These are phyloP conservation scores for Ciconia boyciana DNA, from an alignment of 2,113 vertebrate genomes.

Conservation along the genomic window DNA sequence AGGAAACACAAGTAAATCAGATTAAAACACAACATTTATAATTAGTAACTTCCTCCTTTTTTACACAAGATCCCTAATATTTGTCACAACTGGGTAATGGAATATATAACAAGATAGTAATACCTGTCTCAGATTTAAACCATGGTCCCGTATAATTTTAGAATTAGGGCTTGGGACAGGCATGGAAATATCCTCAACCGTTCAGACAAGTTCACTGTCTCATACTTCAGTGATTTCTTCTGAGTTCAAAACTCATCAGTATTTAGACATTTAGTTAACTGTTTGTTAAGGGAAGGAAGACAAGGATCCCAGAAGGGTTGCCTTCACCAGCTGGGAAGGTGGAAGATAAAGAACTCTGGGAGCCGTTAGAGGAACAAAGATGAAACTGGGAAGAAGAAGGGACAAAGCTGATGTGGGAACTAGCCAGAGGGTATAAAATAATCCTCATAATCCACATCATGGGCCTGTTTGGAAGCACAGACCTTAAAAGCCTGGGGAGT, in stretches of 20 bases:
- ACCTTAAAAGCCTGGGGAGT: not conserved
- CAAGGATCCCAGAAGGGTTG: not conserved
- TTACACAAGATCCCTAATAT: not conserved
- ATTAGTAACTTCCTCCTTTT: not conserved
- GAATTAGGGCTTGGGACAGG: not conserved
- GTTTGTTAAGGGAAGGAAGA: not conserved
- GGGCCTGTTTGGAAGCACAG: not conserved
- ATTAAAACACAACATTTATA: not conserved
- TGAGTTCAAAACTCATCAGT: not conserved
- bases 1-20: not conserved
- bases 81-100: not conserved
- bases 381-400: not conserved
- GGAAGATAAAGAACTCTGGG: not conserved
- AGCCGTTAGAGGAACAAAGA: not conserved
- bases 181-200: not conserved
- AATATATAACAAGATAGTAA: not conserved
- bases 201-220: not conserved
- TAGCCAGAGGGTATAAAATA: not conserved
- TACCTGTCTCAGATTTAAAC: not conserved
- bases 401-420: not conserved
- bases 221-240: not conserved
- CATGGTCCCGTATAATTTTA: accelerated
- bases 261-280: not conserved
- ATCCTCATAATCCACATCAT: not conserved
- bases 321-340: not conserved